Conservation (phyloP, 2,888 invertebrate species). For the Linnaemya vulpina region DNA sequence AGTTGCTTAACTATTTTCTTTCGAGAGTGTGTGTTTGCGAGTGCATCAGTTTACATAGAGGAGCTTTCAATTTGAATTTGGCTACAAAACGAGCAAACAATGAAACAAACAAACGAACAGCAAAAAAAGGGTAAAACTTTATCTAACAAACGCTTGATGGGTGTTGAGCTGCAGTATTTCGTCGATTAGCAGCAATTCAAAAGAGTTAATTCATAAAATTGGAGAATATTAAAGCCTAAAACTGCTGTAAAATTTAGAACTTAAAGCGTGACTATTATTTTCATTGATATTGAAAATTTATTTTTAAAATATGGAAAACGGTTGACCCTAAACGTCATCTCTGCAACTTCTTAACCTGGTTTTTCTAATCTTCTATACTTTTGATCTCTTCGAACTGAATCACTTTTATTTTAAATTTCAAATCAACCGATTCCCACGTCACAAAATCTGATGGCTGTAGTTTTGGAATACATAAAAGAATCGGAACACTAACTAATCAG, state of each 20-base stretch:
- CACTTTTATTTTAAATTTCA: too few relatives aligned
- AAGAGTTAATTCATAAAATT: not conserved
- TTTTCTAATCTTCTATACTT: too few relatives aligned
- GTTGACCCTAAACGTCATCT: too few relatives aligned
- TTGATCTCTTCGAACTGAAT: too few relatives aligned
- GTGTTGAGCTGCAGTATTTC: conserved; percentile 30
- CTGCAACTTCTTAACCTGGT: too few relatives aligned
- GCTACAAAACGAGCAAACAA: conserved; percentile 22
- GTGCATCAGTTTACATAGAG: conserved; percentile 10
- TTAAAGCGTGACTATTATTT: not conserved
- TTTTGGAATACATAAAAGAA: too few relatives aligned
- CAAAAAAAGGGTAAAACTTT: conserved; percentile 45
- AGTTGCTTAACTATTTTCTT: conserved; percentile 51
- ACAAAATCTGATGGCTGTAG: too few relatives aligned
- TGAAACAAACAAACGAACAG: not conserved
- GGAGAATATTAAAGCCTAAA: not conserved
- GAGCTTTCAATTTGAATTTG: conserved; percentile 60
- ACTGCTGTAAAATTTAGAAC: not conserved
- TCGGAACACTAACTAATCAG: too few relatives aligned
- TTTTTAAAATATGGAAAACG: too few relatives aligned
- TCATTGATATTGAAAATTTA: too few relatives aligned
- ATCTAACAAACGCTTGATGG: conserved; percentile 43
- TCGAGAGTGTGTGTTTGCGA: conserved; percentile 9
- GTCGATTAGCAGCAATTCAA: conserved; percentile 14
- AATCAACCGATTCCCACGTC: too few relatives aligned